phyloP scores from a whole-genome alignment of 2,113 vertebrate species.

The Piaya cayana region DNA sequence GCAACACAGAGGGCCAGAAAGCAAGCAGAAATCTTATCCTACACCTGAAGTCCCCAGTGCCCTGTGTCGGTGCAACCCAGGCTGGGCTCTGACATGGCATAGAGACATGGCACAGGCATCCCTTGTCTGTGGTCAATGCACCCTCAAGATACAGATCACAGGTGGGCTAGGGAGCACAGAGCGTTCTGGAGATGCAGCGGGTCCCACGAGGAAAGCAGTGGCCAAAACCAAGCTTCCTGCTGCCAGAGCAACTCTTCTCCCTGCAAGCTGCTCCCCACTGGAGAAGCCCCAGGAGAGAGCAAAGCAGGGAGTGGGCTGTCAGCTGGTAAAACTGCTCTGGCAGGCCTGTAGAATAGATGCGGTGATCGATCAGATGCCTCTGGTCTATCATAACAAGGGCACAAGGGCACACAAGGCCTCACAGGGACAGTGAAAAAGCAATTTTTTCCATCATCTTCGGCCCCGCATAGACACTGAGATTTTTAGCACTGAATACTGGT shows the following conservation, averaged over 20 bases:
- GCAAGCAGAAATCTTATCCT: neutral
- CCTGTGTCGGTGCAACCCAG: neutral
- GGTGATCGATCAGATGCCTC: neutral
- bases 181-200: neutral
- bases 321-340: neutral
- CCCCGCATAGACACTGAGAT: neutral
- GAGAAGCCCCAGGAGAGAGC: neutral
- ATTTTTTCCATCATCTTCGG: neutral
- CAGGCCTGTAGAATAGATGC: neutral
- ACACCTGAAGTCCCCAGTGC: neutral
- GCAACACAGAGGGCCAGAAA: rapidly evolving
- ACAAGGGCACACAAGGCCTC: neutral
- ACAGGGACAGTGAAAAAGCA: neutral
- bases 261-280: neutral
- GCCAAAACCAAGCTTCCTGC: neutral
- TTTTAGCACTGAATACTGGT: neutral
- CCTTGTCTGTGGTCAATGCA: rapidly evolving
- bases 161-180: rapidly evolving
- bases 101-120: neutral
- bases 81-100: neutral
- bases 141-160: rapidly evolving
- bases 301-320: neutral
- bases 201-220: neutral
- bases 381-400: neutral
- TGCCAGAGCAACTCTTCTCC: neutral